phyloP scores from a whole-genome alignment of 2,888 invertebrate genomes.

The Anaspis maculata region DNA sequence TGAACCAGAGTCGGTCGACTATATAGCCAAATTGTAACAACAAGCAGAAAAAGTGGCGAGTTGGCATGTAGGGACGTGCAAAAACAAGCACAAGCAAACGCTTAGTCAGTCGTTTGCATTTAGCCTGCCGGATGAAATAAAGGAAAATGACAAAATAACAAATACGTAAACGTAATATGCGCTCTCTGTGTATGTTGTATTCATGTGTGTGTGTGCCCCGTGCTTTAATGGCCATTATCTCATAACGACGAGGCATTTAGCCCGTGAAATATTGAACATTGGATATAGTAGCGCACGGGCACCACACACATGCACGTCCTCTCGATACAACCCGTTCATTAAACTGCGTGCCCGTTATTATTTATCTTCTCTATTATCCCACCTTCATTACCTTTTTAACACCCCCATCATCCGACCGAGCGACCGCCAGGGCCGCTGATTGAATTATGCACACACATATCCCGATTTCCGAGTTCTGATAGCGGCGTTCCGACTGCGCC shows the following conservation, averaged over 20 bases:
- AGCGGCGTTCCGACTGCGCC: no score
- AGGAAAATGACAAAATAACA: conserved; percentile 33
- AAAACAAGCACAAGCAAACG: conserved; percentile 10
- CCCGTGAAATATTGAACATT: conserved; percentile 37
- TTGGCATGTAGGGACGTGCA: no score
- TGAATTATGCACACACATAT: no score
- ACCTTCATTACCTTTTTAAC: conserved; percentile 33
- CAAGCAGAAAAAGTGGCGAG: no score
- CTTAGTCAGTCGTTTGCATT: conserved; percentile 22
- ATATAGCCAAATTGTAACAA: no score
- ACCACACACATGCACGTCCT: conserved; percentile 31
- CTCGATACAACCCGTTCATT: conserved; percentile 31
- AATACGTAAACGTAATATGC: conserved; percentile 35
- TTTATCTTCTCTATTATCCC: conserved; percentile 31
- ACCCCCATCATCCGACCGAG: no score
- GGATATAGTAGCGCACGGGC: no score
- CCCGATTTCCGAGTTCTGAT: no score
- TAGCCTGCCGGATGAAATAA: conserved; percentile 18
- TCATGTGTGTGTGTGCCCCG: no score
- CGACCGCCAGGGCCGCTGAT: no score
- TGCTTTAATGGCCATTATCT: conserved; percentile 39
- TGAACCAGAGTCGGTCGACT: no score
- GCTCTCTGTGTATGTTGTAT: no score
- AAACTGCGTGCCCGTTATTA: conserved; percentile 33
- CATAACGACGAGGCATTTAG: conserved; percentile 37